These are phyloP conservation scores for Urosaurus nigricauda DNA, from an alignment of 2,797 vertebrate genomes.

Conservation along the genomic window DNA sequence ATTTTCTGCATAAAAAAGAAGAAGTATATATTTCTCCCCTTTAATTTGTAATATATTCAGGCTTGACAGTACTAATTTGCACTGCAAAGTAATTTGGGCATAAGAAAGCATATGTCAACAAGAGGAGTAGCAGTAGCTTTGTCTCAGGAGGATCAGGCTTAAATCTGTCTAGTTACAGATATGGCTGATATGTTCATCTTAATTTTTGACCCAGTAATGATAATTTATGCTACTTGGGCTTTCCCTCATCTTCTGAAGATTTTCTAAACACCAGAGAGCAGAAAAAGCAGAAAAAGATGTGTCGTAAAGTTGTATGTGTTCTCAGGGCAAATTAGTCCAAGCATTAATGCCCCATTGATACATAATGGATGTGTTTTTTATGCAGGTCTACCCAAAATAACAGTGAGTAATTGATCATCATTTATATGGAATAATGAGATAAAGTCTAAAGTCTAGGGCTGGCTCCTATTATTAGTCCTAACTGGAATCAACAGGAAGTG, in stretches of 20 bases:
- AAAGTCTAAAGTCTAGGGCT: neutral
- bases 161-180: slow-evolving; percentile 47
- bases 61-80: slow-evolving; percentile 59
- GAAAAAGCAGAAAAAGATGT: slow-evolving; percentile 1
- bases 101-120: slow-evolving; percentile 50
- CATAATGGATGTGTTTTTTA: neutral
- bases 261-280: neutral
- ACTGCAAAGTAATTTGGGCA: slow-evolving; percentile 59
- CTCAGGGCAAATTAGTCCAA: neutral
- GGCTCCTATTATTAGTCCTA: too few relatives aligned
- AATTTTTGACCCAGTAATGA: slow-evolving; percentile 30
- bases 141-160: slow-evolving; percentile 50
- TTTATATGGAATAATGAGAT: slow-evolving; percentile 11
- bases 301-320: neutral
- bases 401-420: neutral
- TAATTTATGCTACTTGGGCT: neutral
- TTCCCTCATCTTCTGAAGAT: slow-evolving; percentile 15
- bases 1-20: slow-evolving; percentile 47
- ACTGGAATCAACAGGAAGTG: too few relatives aligned
- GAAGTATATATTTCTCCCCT: slow-evolving; percentile 51
- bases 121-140: slow-evolving; percentile 40
- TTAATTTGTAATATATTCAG: slow-evolving; percentile 72
- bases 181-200: slow-evolving; percentile 40
- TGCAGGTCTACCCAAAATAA: neutral
- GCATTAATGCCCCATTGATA: neutral